A percentile compares a stretch with the other conserved stretches of the same genome.
Evolutionary conservation across 2,797 vertebrate genomes (phyloP).

Genomic region (Tachyglossus aculeatus): DNA sequence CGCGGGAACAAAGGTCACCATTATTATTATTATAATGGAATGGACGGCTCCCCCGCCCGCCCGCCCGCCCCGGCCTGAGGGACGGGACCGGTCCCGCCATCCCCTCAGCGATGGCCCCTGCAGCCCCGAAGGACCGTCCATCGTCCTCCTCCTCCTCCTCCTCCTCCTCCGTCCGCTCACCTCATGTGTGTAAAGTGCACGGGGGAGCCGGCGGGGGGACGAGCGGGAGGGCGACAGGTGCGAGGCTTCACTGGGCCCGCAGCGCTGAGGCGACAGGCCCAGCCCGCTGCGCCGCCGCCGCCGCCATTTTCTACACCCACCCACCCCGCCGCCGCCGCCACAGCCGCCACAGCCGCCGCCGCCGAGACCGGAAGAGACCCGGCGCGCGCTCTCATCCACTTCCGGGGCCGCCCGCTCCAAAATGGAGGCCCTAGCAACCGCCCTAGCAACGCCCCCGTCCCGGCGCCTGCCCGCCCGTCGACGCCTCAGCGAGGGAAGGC

Average conservation of each 20-base stretch:
- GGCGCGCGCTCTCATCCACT: constrained; percentile 55
- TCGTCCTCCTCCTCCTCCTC: too few relatives aligned
- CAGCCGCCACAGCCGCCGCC: constrained; percentile 79
- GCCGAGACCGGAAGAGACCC: constrained; percentile 78
- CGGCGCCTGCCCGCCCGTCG: too few relatives aligned
- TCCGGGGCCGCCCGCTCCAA: constrained; percentile 63
- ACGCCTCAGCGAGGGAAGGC: too few relatives aligned
- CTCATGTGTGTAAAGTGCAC: constrained; percentile 80
- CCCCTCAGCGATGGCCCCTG: too few relatives aligned
- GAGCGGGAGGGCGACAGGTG: constrained; percentile 8
- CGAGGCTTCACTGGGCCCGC: constrained; percentile 79
- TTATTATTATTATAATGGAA: too few relatives aligned
- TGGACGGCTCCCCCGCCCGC: too few relatives aligned
- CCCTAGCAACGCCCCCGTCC: too few relatives aligned
- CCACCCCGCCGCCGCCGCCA: constrained; percentile 86
- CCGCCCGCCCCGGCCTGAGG: too few relatives aligned
- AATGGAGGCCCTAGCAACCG: constrained; percentile 61
- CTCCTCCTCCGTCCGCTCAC: constrained; percentile 38
- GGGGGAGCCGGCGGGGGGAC: constrained; percentile 54
- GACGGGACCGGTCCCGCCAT: too few relatives aligned
- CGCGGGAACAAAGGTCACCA: too few relatives aligned
- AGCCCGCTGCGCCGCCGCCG: constrained; percentile 84
- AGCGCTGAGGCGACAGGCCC: constrained; percentile 87
- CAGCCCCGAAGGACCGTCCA: too few relatives aligned
- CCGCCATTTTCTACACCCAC: constrained; percentile 92